phyloP scores from a whole-genome alignment of 2,113 vertebrate species.

The Chinchilla lanigera region DNA sequence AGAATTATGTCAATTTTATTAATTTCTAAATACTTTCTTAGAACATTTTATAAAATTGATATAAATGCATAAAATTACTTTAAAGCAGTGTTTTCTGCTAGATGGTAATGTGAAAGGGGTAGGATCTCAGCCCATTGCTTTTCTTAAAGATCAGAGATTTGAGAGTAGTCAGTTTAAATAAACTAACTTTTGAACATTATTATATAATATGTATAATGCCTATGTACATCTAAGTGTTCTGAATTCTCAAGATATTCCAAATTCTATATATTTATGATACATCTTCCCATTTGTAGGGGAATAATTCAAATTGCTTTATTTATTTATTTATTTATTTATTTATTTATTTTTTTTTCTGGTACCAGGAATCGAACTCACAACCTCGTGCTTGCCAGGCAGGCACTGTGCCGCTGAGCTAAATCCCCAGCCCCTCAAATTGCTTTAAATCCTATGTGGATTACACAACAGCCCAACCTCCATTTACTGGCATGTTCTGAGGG shows the following conservation, averaged over 20 bases:
- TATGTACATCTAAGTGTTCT: neutral
- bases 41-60: constrained; percentile 17
- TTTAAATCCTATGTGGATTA: neutral
- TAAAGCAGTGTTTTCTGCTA: neutral
- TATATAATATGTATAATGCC: neutral
- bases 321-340: no score
- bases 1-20: neutral
- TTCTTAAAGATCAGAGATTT: neutral
- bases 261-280: neutral
- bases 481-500: neutral
- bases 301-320: neutral
- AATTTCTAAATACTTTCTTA: constrained; percentile 11
- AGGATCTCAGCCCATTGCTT: neutral
- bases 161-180: neutral
- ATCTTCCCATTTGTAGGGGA: neutral
- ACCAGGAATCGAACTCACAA: no score
- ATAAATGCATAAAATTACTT: neutral
- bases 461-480: neutral
- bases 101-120: neutral
- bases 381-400: no score
- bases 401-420: no score
- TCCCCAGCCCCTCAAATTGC: no score
- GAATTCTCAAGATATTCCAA: neutral
- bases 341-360: no score
- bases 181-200: neutral